Conservation (phyloP, 2,113 vertebrate species). For the Cyanistes caeruleus region DNA sequence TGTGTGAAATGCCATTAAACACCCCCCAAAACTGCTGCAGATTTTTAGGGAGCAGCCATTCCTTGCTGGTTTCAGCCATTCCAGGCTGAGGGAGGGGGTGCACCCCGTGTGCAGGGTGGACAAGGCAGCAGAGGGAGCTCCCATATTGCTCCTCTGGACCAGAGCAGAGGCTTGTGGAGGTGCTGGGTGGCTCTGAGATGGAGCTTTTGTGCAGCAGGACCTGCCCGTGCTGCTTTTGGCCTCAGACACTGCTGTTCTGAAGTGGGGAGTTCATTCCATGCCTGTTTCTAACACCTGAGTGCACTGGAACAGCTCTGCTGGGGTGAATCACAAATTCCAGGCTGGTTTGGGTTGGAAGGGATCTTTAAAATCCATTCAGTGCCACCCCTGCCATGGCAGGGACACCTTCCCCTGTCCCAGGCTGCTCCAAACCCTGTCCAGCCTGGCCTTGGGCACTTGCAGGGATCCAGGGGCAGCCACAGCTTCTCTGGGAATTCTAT, state of each 20-base stretch:
- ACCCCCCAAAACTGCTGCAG: neutral
- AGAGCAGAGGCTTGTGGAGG: neutral
- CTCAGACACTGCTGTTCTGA: fast-evolving
- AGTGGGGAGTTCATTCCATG: neutral
- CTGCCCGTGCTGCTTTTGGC: fast-evolving
- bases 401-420: neutral
- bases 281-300: neutral
- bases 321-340: neutral
- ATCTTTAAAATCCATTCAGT: fast-evolving
- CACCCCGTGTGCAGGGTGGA: neutral
- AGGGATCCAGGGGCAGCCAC: neutral
- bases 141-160: neutral
- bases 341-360: neutral
- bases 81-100: neutral
- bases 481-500: neutral
- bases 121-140: slow-evolving; percentile 27
- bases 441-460: fast-evolving
- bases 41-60: neutral
- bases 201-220: neutral
- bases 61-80: neutral
- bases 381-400: neutral
- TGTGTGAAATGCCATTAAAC: neutral
- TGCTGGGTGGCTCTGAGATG: neutral
- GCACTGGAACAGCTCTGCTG: neutral
- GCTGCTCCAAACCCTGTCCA: fast-evolving